Evolutionary conservation across 2,113 vertebrate genomes (phyloP), one percentile per base, ranked within the genome.

Genomic region (Acrocephalus arundinaceus): DNA sequence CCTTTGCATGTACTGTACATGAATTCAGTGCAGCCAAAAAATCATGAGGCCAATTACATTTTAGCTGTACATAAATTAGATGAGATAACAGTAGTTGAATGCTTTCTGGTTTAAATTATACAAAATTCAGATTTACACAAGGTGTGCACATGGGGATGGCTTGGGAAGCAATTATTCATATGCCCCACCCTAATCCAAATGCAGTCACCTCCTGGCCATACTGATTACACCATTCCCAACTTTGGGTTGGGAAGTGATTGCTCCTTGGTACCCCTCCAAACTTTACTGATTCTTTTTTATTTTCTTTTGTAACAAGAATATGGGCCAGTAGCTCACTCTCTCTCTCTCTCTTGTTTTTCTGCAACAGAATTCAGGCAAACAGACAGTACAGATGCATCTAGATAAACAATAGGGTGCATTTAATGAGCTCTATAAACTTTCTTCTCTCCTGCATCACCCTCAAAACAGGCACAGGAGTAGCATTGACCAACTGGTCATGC

Each of bases 51-150:
- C 87, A 93, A 96, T 82, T 96, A 95, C 95, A 88, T 89, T 93
- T 93, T 94, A 96, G 78, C 93, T 93, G 94, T 87, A 94, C 93
- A 92, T 96, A 96, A 97, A 96, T 96, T 96, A 93, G 85, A 95
- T 96, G 96, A 96, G 93, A 95, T 94, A 96, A 86, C 96, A 93
- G 86, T 90, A 97, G 92, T 93, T 93, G 72, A 87, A 89, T 85
- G 63, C 37, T 95, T 90, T 96, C 94, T 95, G 90, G 70, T 94
- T 97, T 93, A 92, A 96, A 96, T 96, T 93, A 95, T 59, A 77
- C 30, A 78, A 83, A 90, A 94, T 66, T 89, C 71, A 87, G 80
- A 96, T 90, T 94, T 93, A 85, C 88, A 87, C 88, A 96, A 97
- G 94, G 93, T 93, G 93, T 90, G 94, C 93, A 94, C 67, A 90